These are phyloP conservation scores for Cephonodes hylas DNA, from an alignment of 2,888 invertebrate genomes.

Conservation along the genomic window DNA sequence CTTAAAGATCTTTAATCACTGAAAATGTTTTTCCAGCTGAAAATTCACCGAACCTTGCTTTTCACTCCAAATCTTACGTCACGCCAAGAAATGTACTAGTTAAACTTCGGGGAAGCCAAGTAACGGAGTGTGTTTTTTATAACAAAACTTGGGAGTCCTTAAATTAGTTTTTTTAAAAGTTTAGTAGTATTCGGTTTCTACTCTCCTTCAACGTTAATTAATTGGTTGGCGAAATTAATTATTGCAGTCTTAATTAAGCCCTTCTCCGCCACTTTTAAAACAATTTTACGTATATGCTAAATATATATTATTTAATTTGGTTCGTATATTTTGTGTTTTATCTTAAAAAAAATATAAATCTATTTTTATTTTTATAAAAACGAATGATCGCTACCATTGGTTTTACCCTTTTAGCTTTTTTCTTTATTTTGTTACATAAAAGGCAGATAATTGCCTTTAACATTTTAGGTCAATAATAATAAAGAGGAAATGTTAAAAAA, in stretches of 20 bases:
- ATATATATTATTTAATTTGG: too few species aligned
- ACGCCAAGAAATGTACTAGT: background rate
- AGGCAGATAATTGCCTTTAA: background rate
- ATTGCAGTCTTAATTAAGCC: background rate
- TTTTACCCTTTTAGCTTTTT: too few species aligned
- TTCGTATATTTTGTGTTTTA: too few species aligned
- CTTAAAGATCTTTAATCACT: background rate
- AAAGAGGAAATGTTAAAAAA: background rate
- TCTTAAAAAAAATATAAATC: too few species aligned
- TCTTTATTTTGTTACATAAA: too few species aligned
- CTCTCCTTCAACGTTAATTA: background rate
- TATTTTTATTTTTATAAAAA: too few species aligned
- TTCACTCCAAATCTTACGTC: background rate
- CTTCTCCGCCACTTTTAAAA: too few species aligned
- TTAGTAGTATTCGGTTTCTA: background rate
- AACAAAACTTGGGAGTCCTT: background rate
- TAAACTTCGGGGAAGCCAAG: background rate
- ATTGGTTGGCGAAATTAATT: background rate
- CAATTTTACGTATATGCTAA: too few species aligned
- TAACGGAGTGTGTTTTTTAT: background rate
- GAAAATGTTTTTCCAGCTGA: background rate
- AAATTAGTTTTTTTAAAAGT: background rate
- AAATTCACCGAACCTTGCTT: background rate
- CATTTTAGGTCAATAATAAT: too few species aligned
- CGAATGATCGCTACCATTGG: too few species aligned